phyloP scores from a whole-genome alignment of 1,140 invertebrate genomes.

The Nebria ingens region DNA sequence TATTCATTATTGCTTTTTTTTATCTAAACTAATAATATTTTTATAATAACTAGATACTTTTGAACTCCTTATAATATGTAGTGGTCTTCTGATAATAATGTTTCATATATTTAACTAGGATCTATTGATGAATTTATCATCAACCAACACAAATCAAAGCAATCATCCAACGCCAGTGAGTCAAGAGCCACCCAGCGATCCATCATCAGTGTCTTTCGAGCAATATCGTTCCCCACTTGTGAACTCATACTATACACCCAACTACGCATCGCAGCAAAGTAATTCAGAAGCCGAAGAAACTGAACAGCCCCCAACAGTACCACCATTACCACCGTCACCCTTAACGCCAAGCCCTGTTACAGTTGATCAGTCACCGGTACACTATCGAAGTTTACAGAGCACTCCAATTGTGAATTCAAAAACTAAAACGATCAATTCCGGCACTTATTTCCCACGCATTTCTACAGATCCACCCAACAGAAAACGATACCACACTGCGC shows the following conservation, averaged over 20 bases:
- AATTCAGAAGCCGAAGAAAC: slow-evolving; percentile 25
- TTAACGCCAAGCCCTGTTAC: slow-evolving; percentile 13
- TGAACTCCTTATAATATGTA: no score
- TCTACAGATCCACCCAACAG: slow-evolving; percentile 31
- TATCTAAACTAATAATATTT: no score
- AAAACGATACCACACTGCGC: slow-evolving; percentile 49
- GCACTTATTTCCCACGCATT: slow-evolving; percentile 29
- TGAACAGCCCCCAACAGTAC: slow-evolving; percentile 27
- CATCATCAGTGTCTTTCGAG: slow-evolving; percentile 40
- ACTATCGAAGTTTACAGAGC: slow-evolving; percentile 29
- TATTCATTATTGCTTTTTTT: no score
- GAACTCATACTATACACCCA: slow-evolving; percentile 36
- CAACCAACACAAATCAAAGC: slow-evolving; percentile 35
- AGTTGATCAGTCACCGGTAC: slow-evolving; percentile 14
- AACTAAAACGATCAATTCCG: slow-evolving; percentile 28
- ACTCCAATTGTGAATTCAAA: slow-evolving; percentile 28
- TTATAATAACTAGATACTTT: no score
- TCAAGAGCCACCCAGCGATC: slow-evolving; percentile 30
- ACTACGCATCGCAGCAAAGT: slow-evolving; percentile 35
- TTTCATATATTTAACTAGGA: slow-evolving; percentile 34
- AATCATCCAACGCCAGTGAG: slow-evolving; percentile 37
- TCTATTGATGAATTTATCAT: slow-evolving; percentile 47
- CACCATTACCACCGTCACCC: slow-evolving; percentile 26
- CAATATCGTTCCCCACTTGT: slow-evolving; percentile 43
- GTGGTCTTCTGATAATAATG: no score